Evolutionary conservation across 2,888 invertebrate species (phyloP), one percentile per base, ranked within the genome.

Genomic region (Agriotes lineatus): DNA sequence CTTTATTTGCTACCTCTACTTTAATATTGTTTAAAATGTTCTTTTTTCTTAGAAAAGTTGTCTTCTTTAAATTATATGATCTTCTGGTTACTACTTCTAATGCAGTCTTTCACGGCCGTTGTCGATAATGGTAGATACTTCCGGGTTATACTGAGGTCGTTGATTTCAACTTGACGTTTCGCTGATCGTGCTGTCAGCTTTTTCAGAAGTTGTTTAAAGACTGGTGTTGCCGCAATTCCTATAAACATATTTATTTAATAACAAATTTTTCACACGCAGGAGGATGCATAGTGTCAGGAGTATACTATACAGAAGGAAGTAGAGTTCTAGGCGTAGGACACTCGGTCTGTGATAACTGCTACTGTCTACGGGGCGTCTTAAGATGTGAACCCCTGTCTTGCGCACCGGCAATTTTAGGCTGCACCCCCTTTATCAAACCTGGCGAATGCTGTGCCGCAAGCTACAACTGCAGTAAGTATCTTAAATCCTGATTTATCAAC

Each of bases 361-460:
- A 93, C 83, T 95, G 95, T 80, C 87, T 94, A 75, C 88, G 90
- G 75, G 93, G 93, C 0, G 83, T 87, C 0, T 87, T 93, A 48
- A 88, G 90, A 44, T 96, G 95, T 82, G 91, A 92, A 72, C 90
- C 91, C 2, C 86, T 93, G 66, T 88, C 91, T 16, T 95, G 95
- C 79, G 90, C 93, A 0, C 91, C 93, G 0, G 88, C 92, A 0
- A 86, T 93, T 66, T 88, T 90, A 72, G 93, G 93, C 56, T 96
- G 95, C 82, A 86, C 85, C 54, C 94, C 95, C 0, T 88, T 94
- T 56, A 88, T 93, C 59, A 90, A 90, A 56, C 86, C 88, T 37
- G 94, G 93, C 1, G 91, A 94, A 79, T 95, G 95, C 83, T 95
- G 95, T 80, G 93, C 95, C 9, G 91, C 93, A 56, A 93, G 93